phyloP scores from a whole-genome alignment of 2,888 invertebrate species.

The Uloborus plumipes region DNA sequence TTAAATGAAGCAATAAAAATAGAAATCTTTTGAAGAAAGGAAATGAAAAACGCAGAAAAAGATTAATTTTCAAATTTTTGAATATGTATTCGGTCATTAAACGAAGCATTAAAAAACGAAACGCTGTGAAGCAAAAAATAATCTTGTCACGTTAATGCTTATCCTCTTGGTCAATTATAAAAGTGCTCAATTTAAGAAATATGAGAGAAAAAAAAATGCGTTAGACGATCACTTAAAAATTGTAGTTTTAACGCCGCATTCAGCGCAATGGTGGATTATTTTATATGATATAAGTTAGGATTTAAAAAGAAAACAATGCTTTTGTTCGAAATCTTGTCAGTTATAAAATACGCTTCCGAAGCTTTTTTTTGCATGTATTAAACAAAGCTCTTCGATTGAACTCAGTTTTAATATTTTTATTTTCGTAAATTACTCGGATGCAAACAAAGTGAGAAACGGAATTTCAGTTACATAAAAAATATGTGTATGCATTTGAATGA shows the following conservation, averaged over 20 bases:
- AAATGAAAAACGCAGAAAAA: background rate
- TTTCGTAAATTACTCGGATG: no score
- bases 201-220: background rate
- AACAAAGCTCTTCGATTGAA: no score
- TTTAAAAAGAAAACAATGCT: no score
- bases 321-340: no score
- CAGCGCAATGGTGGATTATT: no score
- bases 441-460: no score
- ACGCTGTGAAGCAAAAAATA: slow-evolving; percentile 6
- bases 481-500: slow-evolving; percentile 16
- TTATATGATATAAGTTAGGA: no score
- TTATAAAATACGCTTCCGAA: no score
- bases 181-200: slow-evolving; percentile 2
- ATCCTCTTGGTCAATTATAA: slow-evolving; percentile 5
- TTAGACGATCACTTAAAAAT: background rate
- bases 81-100: slow-evolving; percentile 4
- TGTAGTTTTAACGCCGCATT: no score
- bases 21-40: background rate
- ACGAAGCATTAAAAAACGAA: background rate
- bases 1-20: background rate
- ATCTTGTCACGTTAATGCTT: slow-evolving; percentile 4
- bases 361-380: no score
- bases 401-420: no score
- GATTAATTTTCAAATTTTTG: slow-evolving; percentile 4
- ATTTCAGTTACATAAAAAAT: no score